Evolutionary conservation across 2,113 vertebrate species (phyloP), one percentile per base, ranked within the genome.

Genomic region (Neodon shergylaensis): DNA sequence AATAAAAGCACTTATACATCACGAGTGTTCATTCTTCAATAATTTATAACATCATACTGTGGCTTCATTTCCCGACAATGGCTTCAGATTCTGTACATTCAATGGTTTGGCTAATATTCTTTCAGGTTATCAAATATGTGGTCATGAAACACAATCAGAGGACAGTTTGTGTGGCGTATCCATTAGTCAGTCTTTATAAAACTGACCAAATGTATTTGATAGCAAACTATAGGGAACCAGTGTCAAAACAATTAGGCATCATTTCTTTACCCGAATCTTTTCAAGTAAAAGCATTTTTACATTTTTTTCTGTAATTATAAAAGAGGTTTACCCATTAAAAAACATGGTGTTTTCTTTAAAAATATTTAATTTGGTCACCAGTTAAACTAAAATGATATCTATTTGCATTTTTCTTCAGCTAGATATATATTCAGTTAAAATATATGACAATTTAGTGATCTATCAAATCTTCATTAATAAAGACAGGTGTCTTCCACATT

Each of bases 1-100:
- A 98, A 98, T 98, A 98, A 98, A 98, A 97, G 94, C 84, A 95
- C 96, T 98, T 98, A 90, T 96, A 98, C 94, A 98, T 89, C 97
- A 92, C 95, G 49, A 94, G 93, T 65, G 42, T 96, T 95, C 79
- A 97, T 96, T 77, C 95, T 94, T 98, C 88, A 92, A n/a, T 97
- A 97, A 94, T 95, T 97, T 95, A 84, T 63, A 93, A 82, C 68
- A 92, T 83, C 36, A 49, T 83, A 96, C 47, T 19, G 52, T 70
- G 19, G 72, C 8, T 85, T 79, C 68, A 79, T 84, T 47, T 73
- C 76, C 85, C 78, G 44, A 72, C 3, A 52, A 84, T 2, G 78
- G 24, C 90, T 96, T 31, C 87, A 19, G 93, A 90, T 79, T 77
- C 68, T 76, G 7, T 44, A 72, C 22, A 26, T 91, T 90, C 66